Percentiles rank a stretch among this genome's conserved stretches.
These are phyloP conservation scores for Sylvietta virens DNA, from an alignment of 2,113 vertebrate genomes.

Conservation along the genomic window DNA sequence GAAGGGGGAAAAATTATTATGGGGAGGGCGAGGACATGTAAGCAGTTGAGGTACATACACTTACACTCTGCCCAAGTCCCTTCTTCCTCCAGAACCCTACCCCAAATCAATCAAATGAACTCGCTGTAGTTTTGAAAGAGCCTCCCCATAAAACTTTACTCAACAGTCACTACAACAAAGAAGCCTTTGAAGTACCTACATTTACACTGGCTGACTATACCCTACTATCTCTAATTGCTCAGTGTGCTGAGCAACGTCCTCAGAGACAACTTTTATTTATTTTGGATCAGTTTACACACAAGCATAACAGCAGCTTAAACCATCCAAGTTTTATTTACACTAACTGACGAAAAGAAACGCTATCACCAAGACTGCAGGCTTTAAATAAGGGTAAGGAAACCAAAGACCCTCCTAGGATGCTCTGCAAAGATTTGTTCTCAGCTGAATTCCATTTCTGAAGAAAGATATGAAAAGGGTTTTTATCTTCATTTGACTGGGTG, in stretches of 20 bases:
- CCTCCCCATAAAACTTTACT: neutral
- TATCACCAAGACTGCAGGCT: neutral
- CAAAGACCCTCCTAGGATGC: neutral
- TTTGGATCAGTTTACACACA: slow-evolving; percentile 6
- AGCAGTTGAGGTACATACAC: neutral
- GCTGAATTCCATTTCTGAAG: neutral
- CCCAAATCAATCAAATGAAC: neutral
- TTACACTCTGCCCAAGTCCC: neutral
- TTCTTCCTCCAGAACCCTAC: neutral
- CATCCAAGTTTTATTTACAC: neutral
- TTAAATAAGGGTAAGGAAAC: neutral
- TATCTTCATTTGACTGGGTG: neutral
- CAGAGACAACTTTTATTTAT: slow-evolving; percentile 11
- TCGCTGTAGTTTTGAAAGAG: neutral
- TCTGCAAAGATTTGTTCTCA: neutral
- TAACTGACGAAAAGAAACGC: neutral
- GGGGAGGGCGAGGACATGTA: fast-evolving
- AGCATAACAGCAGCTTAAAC: neutral
- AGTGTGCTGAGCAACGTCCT: neutral
- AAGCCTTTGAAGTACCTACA: neutral
- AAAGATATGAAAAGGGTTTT: neutral
- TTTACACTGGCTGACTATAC: neutral
- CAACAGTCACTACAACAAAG: neutral
- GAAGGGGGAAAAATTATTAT: neutral
- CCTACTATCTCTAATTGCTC: neutral